phyloP scores from a whole-genome alignment of 2,797 vertebrate species.

The Malacoctenus gilli region DNA sequence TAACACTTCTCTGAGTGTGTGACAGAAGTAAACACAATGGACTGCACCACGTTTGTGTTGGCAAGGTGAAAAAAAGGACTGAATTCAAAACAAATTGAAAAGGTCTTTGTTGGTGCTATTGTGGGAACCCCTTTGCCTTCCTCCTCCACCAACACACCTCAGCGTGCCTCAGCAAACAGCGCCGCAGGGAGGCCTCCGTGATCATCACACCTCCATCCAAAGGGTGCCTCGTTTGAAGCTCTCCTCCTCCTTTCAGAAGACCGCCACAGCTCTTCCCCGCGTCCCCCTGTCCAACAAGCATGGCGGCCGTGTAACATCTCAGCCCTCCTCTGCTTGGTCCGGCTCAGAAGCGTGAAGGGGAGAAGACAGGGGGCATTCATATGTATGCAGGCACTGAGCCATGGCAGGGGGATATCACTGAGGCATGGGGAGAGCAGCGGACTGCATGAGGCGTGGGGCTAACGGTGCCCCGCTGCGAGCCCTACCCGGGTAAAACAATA shows the following conservation, averaged over 20 bases:
- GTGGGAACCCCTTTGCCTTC: no score
- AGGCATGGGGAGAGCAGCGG: constrained; percentile 69
- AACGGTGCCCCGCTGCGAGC: constrained; percentile 68
- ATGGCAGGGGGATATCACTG: constrained; percentile 67
- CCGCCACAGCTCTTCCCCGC: constrained; percentile 7
- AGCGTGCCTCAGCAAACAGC: constrained; percentile 38
- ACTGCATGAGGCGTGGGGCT: constrained; percentile 65
- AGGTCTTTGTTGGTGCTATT: constrained; percentile 7
- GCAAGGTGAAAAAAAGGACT: not conserved
- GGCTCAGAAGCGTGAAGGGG: constrained; percentile 71
- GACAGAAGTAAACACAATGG: no score
- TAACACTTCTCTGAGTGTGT: no score
- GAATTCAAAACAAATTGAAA: not conserved
- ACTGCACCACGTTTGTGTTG: not conserved
- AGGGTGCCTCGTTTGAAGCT: no score
- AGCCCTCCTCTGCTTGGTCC: constrained; percentile 57
- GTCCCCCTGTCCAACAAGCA: constrained; percentile 31
- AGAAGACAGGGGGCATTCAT: constrained; percentile 72
- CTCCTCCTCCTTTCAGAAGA: no score
- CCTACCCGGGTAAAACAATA: constrained; percentile 77
- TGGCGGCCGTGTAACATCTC: constrained; percentile 49
- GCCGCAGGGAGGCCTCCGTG: constrained; percentile 46
- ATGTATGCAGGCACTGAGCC: constrained; percentile 76
- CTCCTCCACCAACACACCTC: no score
- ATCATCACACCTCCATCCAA: constrained; percentile 59